These are phyloP conservation scores for Ceryle rudis DNA, from an alignment of 2,797 vertebrate genomes.

Conservation along the genomic window DNA sequence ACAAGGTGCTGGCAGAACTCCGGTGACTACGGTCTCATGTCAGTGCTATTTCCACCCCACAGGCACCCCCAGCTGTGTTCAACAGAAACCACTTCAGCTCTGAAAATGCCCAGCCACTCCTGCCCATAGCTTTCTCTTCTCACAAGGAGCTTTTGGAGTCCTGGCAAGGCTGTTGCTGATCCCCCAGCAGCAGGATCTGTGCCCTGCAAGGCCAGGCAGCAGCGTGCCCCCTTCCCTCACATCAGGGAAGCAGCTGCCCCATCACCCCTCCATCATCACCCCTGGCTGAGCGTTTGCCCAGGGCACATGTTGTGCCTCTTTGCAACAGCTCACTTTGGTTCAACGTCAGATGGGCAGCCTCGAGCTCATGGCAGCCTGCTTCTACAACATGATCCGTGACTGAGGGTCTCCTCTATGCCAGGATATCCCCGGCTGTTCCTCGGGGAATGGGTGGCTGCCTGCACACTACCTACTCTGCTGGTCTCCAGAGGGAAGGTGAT, in stretches of 20 bases:
- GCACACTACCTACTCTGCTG: background rate
- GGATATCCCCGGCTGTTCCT: background rate
- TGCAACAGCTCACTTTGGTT: background rate
- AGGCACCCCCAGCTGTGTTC: background rate
- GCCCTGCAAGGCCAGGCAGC: background rate
- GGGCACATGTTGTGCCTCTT: background rate
- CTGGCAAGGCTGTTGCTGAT: background rate
- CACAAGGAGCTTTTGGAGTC: background rate
- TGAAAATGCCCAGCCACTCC: background rate
- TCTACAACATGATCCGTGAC: background rate
- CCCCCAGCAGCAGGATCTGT: background rate
- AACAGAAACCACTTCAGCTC: background rate
- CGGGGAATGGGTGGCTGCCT: background rate
- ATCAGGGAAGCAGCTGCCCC: accelerated
- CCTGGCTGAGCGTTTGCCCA: background rate
- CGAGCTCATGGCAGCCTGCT: background rate
- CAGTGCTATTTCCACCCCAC: background rate
- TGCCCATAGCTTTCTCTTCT: background rate
- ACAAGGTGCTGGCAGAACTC: background rate
- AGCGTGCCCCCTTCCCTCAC: background rate
- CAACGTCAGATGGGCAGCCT: background rate
- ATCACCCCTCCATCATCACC: background rate
- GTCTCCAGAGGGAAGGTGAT: background rate
- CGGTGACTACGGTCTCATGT: background rate
- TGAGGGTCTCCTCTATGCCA: background rate